A percentile compares a stretch with the other conserved stretches of the same genome.
Evolutionary conservation across 2,888 invertebrate genomes (phyloP).

Genomic region (Zhengitettix transpicula): DNA sequence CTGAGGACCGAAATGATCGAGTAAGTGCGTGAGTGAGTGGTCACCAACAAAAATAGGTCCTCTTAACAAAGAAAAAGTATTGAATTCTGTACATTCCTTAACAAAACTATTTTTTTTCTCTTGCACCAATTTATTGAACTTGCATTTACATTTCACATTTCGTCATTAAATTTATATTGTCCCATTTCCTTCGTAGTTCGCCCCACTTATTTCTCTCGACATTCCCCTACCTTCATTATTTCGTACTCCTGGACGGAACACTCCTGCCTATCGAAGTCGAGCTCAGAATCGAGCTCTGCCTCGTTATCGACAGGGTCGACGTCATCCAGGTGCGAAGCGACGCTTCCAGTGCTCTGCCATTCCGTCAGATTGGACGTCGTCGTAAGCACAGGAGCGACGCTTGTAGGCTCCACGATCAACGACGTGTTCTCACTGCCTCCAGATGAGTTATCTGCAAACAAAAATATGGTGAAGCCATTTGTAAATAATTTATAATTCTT

Average conservation of each 20-base stretch:
- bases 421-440: not conserved
- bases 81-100: no score
- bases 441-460: not conserved
- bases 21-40: no score
- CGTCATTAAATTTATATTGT: no score
- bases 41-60: no score
- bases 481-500: no score
- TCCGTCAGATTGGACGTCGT: not conserved
- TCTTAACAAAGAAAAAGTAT: no score
- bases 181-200: no score
- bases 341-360: not conserved
- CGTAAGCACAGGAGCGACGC: not conserved
- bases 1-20: no score
- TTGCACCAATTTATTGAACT: no score
- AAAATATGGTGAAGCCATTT: no score
- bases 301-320: constrained; percentile 3
- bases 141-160: no score
- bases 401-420: not conserved
- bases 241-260: constrained; percentile 51
- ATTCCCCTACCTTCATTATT: constrained; percentile 40
- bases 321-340: not conserved
- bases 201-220: not conserved
- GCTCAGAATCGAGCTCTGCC: constrained; percentile 1
- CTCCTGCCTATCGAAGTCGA: constrained; percentile 17
- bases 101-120: no score